Conservation (phyloP, 2,113 vertebrate genomes). For the Typhlomys cinereus region DNA sequence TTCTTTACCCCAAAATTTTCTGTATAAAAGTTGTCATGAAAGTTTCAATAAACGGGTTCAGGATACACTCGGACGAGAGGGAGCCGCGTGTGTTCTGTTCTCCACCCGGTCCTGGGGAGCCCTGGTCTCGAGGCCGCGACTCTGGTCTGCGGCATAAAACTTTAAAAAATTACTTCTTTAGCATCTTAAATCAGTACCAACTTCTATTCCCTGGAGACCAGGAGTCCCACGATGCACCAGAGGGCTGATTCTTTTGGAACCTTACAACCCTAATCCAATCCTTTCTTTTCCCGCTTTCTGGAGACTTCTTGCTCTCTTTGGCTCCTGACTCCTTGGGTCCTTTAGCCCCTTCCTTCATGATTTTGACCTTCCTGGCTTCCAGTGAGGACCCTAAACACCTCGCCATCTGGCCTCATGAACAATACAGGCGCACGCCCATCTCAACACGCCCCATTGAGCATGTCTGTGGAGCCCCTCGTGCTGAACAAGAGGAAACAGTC, state of each 20-base stretch:
- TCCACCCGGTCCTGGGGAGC: too few relatives aligned
- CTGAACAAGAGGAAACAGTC: neutral
- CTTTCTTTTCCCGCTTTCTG: neutral
- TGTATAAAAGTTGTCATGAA: too few relatives aligned
- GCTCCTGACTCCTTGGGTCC: accelerated
- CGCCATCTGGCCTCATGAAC: neutral
- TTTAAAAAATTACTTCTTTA: too few relatives aligned
- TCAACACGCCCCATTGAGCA: neutral
- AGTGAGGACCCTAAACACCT: neutral
- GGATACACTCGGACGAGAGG: too few relatives aligned
- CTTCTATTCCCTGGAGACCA: neutral
- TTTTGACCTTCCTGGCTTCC: neutral
- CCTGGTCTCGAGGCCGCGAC: too few relatives aligned
- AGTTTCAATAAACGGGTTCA: too few relatives aligned
- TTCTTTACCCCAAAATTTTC: too few relatives aligned
- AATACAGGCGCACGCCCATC: neutral
- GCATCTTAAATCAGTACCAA: neutral
- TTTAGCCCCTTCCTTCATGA: neutral
- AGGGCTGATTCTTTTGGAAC: neutral
- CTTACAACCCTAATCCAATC: too few relatives aligned
- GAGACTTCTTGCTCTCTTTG: neutral
- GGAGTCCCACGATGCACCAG: neutral
- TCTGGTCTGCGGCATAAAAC: too few relatives aligned
- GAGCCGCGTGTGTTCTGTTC: too few relatives aligned
- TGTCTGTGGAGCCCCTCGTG: neutral